Base-by-base conservation (phyloP, 92 coral and sea anemone species). In the Zoanthus sansibaricus region DNA sequence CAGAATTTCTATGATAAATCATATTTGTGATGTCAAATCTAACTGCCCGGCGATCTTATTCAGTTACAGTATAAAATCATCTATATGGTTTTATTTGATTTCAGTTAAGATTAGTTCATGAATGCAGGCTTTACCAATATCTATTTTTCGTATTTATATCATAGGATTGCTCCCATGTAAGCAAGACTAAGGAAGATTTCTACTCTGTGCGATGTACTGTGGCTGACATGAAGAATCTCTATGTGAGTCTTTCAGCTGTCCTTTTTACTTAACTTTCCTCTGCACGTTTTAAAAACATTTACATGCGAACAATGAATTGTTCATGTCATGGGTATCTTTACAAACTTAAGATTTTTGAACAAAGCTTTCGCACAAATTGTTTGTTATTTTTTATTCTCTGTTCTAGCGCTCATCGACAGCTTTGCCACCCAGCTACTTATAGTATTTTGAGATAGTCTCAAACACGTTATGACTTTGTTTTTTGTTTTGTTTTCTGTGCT, bases 191-290 rank as follows among this genome's bases (percentile, higher is more conserved):
- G 73, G 99, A 97, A 75, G 99, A 97, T 25, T 97, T 97, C 84
- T 97, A 93, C 87, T 97, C 99, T 13, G 95, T 97, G 14, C 85
- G 99, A 11, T 97, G 99, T 62, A 97, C 99, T 59, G 99, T 97
- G 49, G 99, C 99, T 51, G 99, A 97, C 90, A 97, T 97, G 99
- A 97, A 97, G 77, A 95, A 94, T 91, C 95, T 97, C 14, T 97
- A 97, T 82, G 99, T 97, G 89, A 87, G 99, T 92, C 49, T 16
- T 32, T 32, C 66, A 59, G 18, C 15, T 59, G 5, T 15, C 15
- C 66, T 5, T 17, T 59, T 59, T 13, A 17, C 18, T 59, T 59
- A 20, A 5, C 0, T 13, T 13, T 14, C 3, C 18, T 4, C 66
- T 11, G 66, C 66, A 14, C 7, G 66, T 59, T 59, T 15, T 49